phyloP scores from a whole-genome alignment of 2,888 invertebrate species.

The Drosophila diplacantha region DNA sequence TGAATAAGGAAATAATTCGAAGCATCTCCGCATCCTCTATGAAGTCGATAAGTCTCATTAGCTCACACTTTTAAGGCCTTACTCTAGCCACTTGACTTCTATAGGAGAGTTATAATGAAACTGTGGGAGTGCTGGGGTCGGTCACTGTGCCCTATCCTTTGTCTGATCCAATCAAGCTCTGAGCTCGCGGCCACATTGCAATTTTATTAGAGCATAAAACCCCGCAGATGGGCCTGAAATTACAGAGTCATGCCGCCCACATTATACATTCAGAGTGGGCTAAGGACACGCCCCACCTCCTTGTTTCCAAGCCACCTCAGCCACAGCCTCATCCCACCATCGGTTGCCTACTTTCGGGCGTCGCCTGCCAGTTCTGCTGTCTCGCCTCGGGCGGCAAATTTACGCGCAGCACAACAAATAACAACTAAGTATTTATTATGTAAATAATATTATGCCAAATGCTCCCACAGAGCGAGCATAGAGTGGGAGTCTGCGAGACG shows the following conservation, averaged over 20 bases:
- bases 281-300: conserved; percentile 4
- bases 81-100: conserved; percentile 9
- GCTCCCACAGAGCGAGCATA: conserved; percentile 24
- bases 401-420: conserved; percentile 60
- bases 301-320: conserved; percentile 6
- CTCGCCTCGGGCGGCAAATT: conserved; percentile 52
- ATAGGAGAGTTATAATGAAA: conserved; percentile 1
- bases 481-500: not conserved
- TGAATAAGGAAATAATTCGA: too few species aligned
- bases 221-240: conserved; percentile 51
- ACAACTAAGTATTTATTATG: conserved; percentile 67
- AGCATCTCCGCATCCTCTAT: not conserved
- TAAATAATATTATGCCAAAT: conserved; percentile 61
- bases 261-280: conserved; percentile 26
- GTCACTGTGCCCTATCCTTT: conserved; percentile 17
- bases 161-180: conserved; percentile 55
- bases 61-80: not conserved
- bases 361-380: conserved; percentile 22
- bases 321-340: not conserved
- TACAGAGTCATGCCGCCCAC: conserved; percentile 27
- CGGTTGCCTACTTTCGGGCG: conserved; percentile 17
- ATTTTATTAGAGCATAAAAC: conserved; percentile 41
- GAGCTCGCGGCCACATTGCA: conserved; percentile 49
- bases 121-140: conserved; percentile 1
- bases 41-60: not conserved